These are phyloP conservation scores for Sylvia atricapilla DNA, from an alignment of 2,113 vertebrate genomes.

Conservation along the genomic window DNA sequence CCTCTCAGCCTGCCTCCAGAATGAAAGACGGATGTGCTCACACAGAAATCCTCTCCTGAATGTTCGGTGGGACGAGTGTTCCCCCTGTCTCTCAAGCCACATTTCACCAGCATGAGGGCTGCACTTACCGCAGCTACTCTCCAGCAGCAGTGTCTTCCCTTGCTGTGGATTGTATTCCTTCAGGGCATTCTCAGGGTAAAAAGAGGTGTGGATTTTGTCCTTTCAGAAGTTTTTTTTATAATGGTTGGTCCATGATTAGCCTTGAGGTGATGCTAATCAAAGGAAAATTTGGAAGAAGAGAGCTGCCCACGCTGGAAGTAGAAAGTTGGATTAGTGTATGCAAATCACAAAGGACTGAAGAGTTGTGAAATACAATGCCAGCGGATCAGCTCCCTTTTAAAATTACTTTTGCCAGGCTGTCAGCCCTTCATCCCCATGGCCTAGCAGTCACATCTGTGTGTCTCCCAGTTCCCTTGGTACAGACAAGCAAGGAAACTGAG, in stretches of 20 bases:
- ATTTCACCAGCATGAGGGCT: not conserved
- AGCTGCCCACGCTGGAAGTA: not conserved
- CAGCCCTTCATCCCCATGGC: not conserved
- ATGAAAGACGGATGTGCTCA: not conserved
- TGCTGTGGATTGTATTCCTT: not conserved
- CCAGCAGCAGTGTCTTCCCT: not conserved
- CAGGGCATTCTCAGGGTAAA: not conserved
- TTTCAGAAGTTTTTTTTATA: not conserved
- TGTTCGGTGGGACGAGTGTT: not conserved
- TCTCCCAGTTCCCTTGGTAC: not conserved
- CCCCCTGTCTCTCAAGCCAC: not conserved
- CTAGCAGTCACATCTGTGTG: not conserved
- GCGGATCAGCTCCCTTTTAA: not conserved
- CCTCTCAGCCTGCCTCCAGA: not conserved
- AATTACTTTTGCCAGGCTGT: not conserved
- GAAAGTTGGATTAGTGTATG: not conserved
- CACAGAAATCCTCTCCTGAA: not conserved
- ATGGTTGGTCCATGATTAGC: not conserved
- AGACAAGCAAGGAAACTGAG: not conserved
- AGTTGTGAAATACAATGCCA: not conserved
- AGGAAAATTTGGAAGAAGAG: not conserved
- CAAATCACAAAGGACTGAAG: not conserved
- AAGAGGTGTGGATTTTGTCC: not conserved
- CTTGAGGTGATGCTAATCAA: not conserved
- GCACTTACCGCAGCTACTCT: not conserved